Percentiles rank a stretch among this genome's conserved stretches.
phyloP scores from a whole-genome alignment of 2,113 vertebrate species.

The Hypocryptadius cinnamomeus region DNA sequence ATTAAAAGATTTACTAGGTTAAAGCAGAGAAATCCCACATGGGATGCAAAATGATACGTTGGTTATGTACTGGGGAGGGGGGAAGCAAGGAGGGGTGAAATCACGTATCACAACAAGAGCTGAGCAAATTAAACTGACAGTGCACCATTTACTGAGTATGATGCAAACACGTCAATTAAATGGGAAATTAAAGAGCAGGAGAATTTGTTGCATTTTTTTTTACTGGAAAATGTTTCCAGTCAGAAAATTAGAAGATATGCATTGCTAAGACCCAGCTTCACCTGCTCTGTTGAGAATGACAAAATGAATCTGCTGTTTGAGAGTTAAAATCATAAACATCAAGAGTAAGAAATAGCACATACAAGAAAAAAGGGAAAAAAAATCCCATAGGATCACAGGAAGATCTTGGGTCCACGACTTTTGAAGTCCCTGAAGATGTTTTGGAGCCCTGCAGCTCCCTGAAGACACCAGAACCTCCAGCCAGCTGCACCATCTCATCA shows the following conservation, averaged over 20 bases:
- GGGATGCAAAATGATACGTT: neutral
- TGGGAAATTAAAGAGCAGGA: neutral
- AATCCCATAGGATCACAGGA: neutral
- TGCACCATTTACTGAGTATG: neutral
- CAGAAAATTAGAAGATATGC: neutral
- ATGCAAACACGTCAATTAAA: neutral
- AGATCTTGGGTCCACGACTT: neutral
- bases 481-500: neutral
- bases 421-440: neutral
- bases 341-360: neutral
- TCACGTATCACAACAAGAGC: neutral
- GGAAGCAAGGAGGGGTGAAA: neutral
- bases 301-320: neutral
- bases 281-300: neutral
- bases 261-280: neutral
- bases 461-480: neutral
- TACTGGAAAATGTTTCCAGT: neutral
- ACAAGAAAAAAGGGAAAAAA: neutral
- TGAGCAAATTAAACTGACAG: neutral
- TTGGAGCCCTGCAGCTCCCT: neutral
- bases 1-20: slow-evolving; percentile 34
- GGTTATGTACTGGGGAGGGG: neutral
- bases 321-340: neutral
- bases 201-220: neutral
- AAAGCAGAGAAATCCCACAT: neutral